Conservation (phyloP, 2,113 vertebrate species). For the cat (Felis catus) region F.catus_Fca126_mat1.0 CM031426.1:15437001-15437500, state of each 20-base stretch:
- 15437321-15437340: constrained; percentile 73
- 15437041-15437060: constrained; percentile 82
- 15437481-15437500: constrained; percentile 55
- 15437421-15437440: neutral
- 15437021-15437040: constrained; percentile 81
- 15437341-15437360: constrained; percentile 59
- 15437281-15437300: neutral
- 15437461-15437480: neutral
- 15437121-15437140: neutral
- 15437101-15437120: neutral
- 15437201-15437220: neutral
- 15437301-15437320: neutral
- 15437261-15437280: neutral
- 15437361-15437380: constrained; percentile 42
- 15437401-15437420: constrained; percentile 68
- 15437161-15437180: neutral
- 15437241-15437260: neutral
- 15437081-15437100: constrained; percentile 61
- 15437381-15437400: constrained; percentile 72
- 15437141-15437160: neutral
- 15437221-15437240: neutral
- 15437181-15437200: neutral
- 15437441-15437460: neutral
- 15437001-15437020: constrained; percentile 88
- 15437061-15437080: constrained; percentile 65